Conservation (phyloP, 2,113 vertebrate genomes). For the Columbina picui region DNA sequence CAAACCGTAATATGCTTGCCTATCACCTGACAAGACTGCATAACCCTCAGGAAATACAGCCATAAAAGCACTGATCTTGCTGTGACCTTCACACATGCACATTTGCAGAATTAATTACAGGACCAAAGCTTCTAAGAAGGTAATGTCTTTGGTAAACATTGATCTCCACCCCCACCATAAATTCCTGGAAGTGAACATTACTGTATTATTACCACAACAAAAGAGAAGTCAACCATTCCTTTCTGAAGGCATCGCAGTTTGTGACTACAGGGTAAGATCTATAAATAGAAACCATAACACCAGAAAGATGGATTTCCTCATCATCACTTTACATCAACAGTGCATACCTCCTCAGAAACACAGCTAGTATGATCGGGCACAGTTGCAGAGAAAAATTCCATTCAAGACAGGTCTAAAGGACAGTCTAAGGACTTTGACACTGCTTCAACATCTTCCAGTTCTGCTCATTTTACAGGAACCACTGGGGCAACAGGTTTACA, state of each 20-base stretch:
- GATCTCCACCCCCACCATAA: background rate
- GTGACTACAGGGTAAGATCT: background rate
- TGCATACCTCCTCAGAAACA: background rate
- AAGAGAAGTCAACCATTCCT: background rate
- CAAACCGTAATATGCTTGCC: background rate
- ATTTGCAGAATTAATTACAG: background rate
- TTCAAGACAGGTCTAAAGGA: background rate
- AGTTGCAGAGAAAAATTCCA: background rate
- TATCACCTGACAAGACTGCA: background rate
- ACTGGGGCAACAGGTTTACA: background rate
- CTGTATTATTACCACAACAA: background rate
- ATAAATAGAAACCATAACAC: background rate
- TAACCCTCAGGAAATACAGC: background rate
- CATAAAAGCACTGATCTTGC: background rate
- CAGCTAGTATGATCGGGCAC: background rate
- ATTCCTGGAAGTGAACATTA: background rate
- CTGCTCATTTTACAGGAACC: background rate
- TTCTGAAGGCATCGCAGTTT: background rate
- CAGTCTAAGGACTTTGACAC: background rate
- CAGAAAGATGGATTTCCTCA: background rate
- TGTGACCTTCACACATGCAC: background rate
- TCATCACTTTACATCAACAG: background rate
- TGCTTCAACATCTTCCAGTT: background rate
- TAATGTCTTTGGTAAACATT: background rate
- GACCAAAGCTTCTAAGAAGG: background rate